Evolutionary conservation across 1,140 invertebrate genomes (phyloP).

Genomic region (Drosophila ohnishii): DNA sequence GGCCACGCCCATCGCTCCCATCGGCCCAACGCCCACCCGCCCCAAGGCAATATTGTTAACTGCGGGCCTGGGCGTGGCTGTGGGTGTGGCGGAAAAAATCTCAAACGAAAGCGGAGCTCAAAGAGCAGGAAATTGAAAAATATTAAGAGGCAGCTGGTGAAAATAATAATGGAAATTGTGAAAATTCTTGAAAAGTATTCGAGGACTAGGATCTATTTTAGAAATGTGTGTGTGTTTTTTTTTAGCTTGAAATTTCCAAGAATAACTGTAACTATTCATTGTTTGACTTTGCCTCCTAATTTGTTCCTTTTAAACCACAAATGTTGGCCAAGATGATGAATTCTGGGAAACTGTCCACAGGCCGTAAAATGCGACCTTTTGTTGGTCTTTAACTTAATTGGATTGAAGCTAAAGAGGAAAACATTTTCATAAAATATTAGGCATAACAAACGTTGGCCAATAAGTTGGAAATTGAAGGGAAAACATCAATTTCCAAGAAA

Average conservation of each 20-base stretch:
- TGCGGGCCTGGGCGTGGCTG: constrained; percentile 6
- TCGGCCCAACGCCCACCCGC: constrained; percentile 27
- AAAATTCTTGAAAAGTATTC: not conserved
- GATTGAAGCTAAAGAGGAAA: not conserved
- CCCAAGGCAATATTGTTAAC: constrained; percentile 36
- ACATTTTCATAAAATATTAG: not conserved
- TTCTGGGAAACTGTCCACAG: constrained; percentile 2
- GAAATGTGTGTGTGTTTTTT: not conserved
- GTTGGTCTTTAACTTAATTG: constrained; percentile 1
- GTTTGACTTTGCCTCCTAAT: not conserved
- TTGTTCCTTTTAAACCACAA: not conserved
- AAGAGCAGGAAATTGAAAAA: constrained; percentile 73
- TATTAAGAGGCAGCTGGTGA: constrained; percentile 10
- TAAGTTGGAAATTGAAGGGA: not conserved
- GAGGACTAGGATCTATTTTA: too few relatives aligned
- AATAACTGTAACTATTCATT: not conserved
- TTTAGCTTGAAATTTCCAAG: not conserved
- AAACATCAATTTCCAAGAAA: constrained; percentile 1
- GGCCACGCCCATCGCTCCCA: constrained; percentile 43
- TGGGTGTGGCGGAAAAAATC: constrained; percentile 38
- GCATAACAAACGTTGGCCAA: not conserved
- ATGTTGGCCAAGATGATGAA: not conserved
- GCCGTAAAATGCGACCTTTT: not conserved
- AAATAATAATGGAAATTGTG: constrained; percentile 14
- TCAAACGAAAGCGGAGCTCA: constrained; percentile 64